Percentiles rank a stretch among this genome's conserved stretches.
phyloP scores from a whole-genome alignment of 2,113 vertebrate genomes.

The Anoura caudifer region DNA sequence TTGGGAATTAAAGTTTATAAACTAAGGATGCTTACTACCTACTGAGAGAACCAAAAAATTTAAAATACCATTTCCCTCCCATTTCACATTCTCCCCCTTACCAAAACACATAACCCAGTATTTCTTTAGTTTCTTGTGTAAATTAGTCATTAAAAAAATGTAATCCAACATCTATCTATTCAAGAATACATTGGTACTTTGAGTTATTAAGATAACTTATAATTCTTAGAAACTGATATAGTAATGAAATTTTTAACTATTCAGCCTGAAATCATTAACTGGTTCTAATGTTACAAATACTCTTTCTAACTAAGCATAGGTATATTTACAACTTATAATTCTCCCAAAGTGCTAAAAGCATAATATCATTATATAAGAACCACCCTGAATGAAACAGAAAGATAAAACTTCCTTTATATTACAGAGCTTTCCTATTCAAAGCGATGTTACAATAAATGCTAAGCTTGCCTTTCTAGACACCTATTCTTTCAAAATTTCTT shows the following conservation, averaged over 20 bases:
- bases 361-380: not conserved
- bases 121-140: not conserved
- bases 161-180: slow-evolving; percentile 19
- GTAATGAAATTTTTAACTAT: not conserved
- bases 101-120: not conserved
- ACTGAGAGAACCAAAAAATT: not conserved
- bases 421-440: not conserved
- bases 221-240: not conserved
- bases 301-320: not conserved
- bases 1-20: slow-evolving; percentile 11
- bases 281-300: not conserved
- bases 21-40: slow-evolving; percentile 8
- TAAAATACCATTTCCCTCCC: not conserved
- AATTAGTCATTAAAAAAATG: not conserved
- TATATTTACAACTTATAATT: not conserved
- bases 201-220: not conserved
- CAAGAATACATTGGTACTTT: not conserved
- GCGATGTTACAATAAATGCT: not conserved
- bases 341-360: not conserved
- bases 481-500: not conserved
- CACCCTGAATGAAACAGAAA: not conserved
- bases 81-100: not conserved
- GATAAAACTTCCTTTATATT: slow-evolving; percentile 4
- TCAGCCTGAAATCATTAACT: not conserved
- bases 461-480: not conserved